A percentile compares a stretch with the other conserved stretches of the same genome.
Evolutionary conservation across 2,888 invertebrate genomes (phyloP).

Genomic region (Callinectes sapidus): DNA sequence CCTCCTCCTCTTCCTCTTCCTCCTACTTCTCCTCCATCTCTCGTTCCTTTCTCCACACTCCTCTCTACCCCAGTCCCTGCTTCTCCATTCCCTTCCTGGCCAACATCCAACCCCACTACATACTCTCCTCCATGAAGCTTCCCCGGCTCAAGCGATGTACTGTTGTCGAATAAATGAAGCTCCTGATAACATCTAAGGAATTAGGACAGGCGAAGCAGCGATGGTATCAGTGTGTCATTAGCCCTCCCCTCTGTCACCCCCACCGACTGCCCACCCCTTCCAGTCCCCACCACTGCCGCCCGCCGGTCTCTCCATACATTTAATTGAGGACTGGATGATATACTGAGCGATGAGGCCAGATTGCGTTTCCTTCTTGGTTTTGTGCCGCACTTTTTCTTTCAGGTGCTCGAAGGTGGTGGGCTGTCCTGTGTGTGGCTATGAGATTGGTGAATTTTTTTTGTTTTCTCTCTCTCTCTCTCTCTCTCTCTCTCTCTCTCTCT

Average conservation of each 20-base stretch:
- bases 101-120: neutral
- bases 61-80: neutral
- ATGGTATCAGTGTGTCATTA: slow-evolving; percentile 41
- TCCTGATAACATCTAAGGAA: slow-evolving; percentile 38
- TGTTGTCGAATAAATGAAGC: slow-evolving; percentile 37
- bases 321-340: slow-evolving; percentile 21
- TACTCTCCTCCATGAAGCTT: neutral
- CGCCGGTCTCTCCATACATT: slow-evolving; percentile 16
- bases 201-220: slow-evolving; percentile 41
- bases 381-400: neutral
- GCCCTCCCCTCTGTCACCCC: slow-evolving; percentile 27
- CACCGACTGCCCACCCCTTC: neutral
- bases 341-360: slow-evolving; percentile 10
- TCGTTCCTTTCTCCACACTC: neutral
- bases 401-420: neutral
- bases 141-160: neutral
- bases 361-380: neutral
- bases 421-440: neutral
- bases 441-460: neutral
- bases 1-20: neutral
- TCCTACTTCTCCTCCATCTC: neutral
- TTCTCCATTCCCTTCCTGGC: neutral
- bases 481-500: neutral
- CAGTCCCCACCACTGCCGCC: neutral
- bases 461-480: neutral